These are phyloP conservation scores for Gila robusta DNA, from an alignment of 2,797 vertebrate genomes.

Conservation along the genomic window DNA sequence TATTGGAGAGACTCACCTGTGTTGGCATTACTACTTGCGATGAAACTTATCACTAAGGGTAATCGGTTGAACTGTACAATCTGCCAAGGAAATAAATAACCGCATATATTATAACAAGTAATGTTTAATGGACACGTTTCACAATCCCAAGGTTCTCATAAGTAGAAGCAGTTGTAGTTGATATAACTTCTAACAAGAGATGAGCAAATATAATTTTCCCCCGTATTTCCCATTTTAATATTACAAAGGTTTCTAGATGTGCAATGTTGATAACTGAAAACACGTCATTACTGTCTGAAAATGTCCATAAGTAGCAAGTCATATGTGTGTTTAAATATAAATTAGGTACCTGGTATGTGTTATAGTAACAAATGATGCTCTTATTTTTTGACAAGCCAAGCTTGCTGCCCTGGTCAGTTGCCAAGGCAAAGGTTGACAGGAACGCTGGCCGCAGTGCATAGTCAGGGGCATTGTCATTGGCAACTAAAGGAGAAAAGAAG, in stretches of 20 bases:
- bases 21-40: constrained; percentile 94
- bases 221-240: background rate
- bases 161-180: background rate
- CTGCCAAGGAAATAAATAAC: constrained; percentile 68
- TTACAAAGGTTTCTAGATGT: background rate
- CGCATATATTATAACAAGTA: background rate
- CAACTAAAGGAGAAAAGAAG: constrained; percentile 78
- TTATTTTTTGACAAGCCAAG: constrained; percentile 98
- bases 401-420: constrained; percentile 98
- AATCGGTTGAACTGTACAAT: constrained; percentile 95
- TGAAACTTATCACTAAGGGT: constrained; percentile 96
- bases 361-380: constrained; percentile 99
- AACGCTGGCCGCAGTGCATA: constrained; percentile 92
- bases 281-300: background rate
- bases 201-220: background rate
- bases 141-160: background rate
- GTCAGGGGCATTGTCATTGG: constrained; percentile 94
- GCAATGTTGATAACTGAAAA: background rate
- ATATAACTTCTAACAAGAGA: background rate
- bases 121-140: background rate
- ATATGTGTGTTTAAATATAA: background rate
- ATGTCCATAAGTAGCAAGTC: background rate
- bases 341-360: constrained; percentile 84
- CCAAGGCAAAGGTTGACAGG: constrained; percentile 94
- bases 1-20: constrained; percentile 82